Percentiles rank a stretch among this genome's conserved stretches.
Conservation (phyloP, 2,797 vertebrate genomes). For the Phataginus tetradactyla region DNA sequence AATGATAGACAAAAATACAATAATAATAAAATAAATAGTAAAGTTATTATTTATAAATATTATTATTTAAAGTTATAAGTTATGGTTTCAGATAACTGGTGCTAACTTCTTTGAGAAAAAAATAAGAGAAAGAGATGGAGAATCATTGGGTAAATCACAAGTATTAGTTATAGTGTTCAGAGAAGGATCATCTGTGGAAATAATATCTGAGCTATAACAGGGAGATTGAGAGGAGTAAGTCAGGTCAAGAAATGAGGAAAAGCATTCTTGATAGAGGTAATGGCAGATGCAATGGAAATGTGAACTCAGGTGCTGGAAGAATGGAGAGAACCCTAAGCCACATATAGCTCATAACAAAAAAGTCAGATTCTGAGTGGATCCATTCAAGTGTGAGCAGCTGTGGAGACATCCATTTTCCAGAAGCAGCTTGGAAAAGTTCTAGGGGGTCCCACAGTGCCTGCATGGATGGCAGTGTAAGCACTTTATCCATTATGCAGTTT, state of each 20-base stretch:
- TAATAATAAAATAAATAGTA: not conserved
- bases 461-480: rapidly evolving
- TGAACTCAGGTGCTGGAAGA: not conserved
- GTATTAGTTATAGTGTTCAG: not conserved
- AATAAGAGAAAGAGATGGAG: not conserved
- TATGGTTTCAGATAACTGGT: not conserved
- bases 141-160: not conserved
- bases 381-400: too few species aligned
- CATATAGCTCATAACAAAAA: not conserved
- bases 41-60: not conserved
- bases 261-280: not conserved
- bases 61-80: too few species aligned
- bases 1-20: not conserved
- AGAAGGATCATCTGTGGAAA: not conserved
- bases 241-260: not conserved
- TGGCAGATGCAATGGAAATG: not conserved
- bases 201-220: not conserved
- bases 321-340: not conserved
- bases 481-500: rapidly evolving
- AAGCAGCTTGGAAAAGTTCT: not conserved
- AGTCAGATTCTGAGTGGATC: too few species aligned
- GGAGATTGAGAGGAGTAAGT: not conserved
- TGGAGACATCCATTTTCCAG: not conserved
- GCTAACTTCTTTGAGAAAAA: not conserved
- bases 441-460: not conserved